Base-by-base conservation (phyloP, 2,113 vertebrate species). In the Neotoma lepida region DNA sequence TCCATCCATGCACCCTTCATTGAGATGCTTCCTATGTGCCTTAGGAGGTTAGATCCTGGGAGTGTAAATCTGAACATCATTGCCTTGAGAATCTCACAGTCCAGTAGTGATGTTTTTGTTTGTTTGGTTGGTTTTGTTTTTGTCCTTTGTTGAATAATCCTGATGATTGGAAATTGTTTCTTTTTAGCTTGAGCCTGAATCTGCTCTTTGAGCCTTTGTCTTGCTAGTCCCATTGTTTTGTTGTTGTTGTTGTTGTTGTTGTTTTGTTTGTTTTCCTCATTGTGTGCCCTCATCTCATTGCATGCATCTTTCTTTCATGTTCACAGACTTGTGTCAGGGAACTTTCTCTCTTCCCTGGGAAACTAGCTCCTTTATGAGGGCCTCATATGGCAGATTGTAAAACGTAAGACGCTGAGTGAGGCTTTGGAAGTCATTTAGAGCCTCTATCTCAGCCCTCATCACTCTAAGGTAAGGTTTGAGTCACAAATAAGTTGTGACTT, bases 401-500 rank as follows among this genome's bases (percentile, higher is more conserved):
- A 74, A 51, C 24, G 10, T 81, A 39, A 90, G 81, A 30, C 51
- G 71, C 49, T 18, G 54, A 86, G 3, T 51, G 81, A 86, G 74
- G 54, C 80, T 94, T 84, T 35, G 41, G 84, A 82, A 87, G 64
- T 86, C 77, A 77, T 13, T 81, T 92, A 24, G 66, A 87, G 66
- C 91, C 90, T 77, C 1, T 89, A 61, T 86, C 84, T 93, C 54
- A 90, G 0, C n/a, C 39, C 78, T 81, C 84, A 64, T 86, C 82
- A 44, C 86, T 85, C 89, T 86, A 82, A 88, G 28, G 78, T 92
- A 85, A 18, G 35, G 76, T 80, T 39, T 97, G 95, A 97, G 77
- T 90, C 92, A 96, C 76, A 68, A 51, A 88, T 95, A 92, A 6
- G 90, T 92, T 89, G 78, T 81, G 92, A 94, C 95, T 96, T 96